Percentiles rank a stretch among this genome's conserved stretches.
Conservation (phyloP, 2,113 vertebrate species). For the Otus sunia region DNA sequence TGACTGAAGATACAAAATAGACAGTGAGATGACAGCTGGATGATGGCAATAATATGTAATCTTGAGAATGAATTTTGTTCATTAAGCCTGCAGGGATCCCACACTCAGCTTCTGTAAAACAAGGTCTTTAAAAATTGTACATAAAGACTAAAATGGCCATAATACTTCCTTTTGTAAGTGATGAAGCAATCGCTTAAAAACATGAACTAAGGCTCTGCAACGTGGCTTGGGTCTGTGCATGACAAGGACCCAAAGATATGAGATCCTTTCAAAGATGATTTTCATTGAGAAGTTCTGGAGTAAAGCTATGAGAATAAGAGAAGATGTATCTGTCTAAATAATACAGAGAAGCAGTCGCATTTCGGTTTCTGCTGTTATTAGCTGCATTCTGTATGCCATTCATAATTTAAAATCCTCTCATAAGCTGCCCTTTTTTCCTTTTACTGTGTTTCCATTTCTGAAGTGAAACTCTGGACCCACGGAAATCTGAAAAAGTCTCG, state of each 20-base stretch:
- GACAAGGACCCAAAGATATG: background rate
- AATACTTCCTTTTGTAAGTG: background rate
- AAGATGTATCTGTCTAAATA: background rate
- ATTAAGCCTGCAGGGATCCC: background rate
- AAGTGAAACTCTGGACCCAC: background rate
- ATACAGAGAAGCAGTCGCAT: background rate
- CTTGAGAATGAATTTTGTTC: conserved; percentile 41
- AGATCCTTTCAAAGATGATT: background rate
- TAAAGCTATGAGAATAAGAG: background rate
- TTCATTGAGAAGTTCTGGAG: background rate
- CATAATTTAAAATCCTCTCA: background rate
- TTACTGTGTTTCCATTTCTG: background rate
- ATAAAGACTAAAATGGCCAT: background rate
- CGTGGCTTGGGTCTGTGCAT: background rate
- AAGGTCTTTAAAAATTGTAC: conserved; percentile 3
- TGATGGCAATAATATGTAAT: conserved; percentile 7
- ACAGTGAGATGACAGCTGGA: conserved; percentile 5
- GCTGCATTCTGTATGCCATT: background rate
- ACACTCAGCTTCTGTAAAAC: background rate
- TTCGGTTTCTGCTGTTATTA: background rate
- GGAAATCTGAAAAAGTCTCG: background rate
- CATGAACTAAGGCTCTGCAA: background rate
- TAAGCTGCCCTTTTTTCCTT: background rate
- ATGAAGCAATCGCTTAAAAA: background rate
- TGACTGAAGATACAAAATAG: conserved; percentile 24